Evolutionary conservation across 2,113 vertebrate genomes (phyloP).

Genomic region (Megaceryle maxima): DNA sequence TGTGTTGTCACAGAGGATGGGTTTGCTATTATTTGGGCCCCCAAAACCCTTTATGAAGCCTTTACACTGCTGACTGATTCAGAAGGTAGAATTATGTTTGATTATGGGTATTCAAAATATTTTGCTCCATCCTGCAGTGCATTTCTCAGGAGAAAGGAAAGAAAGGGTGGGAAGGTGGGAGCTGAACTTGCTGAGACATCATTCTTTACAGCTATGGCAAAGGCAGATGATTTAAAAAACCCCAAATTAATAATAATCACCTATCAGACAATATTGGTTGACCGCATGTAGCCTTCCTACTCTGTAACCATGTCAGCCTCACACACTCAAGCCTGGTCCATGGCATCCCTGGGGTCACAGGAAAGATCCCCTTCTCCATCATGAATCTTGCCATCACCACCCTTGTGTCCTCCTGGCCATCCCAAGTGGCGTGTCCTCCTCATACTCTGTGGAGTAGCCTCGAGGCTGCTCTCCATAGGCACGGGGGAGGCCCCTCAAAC

Average conservation of each 20-base stretch:
- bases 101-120: constrained; percentile 61
- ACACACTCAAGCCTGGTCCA: no score
- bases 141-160: neutral
- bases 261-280: neutral
- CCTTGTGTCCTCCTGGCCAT: neutral
- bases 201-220: constrained; percentile 26
- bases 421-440: neutral
- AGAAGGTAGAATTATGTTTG: constrained; percentile 20
- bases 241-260: constrained; percentile 18
- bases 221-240: constrained; percentile 28
- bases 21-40: constrained; percentile 51
- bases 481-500: neutral
- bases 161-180: neutral
- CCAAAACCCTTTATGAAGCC: constrained; percentile 29
- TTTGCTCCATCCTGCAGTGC: constrained; percentile 34
- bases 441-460: accelerated
- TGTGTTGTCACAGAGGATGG: constrained; percentile 59
- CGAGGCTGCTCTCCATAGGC: neutral
- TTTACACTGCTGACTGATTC: constrained; percentile 26
- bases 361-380: neutral
- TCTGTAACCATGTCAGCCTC: neutral
- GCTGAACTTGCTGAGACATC: constrained; percentile 34
- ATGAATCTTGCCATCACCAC: neutral
- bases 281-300: neutral
- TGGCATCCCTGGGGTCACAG: neutral